These are phyloP conservation scores for Caenorhabditis sulstoni DNA, from an alignment of 2,888 invertebrate species.

Conservation along the genomic window DNA sequence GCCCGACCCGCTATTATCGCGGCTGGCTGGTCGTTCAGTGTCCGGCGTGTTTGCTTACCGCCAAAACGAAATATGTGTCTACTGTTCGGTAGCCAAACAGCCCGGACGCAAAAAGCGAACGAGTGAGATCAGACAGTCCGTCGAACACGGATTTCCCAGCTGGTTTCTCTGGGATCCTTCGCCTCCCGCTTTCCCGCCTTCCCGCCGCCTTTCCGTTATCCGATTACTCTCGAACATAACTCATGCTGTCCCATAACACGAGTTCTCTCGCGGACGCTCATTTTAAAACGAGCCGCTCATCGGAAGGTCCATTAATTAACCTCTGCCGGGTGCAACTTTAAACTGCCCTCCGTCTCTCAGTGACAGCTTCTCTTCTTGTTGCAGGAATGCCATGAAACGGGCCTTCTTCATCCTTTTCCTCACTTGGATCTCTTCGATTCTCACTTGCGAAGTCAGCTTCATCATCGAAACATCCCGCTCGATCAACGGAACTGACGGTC, in stretches of 20 bases:
- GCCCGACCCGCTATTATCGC: slow-evolving; percentile 6
- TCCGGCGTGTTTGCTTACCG: slow-evolving; percentile 54
- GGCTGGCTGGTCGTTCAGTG: slow-evolving; percentile 40
- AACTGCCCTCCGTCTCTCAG: slow-evolving; percentile 19
- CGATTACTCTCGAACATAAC: slow-evolving; percentile 16
- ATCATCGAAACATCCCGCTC: slow-evolving; percentile 20
- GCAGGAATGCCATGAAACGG: slow-evolving; percentile 36
- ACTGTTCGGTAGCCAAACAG: slow-evolving; percentile 47
- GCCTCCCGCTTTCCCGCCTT: background rate
- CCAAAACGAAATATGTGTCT: slow-evolving; percentile 51
- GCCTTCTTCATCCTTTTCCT: background rate
- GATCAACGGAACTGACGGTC: slow-evolving; percentile 3
- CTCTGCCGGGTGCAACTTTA: slow-evolving; percentile 48
- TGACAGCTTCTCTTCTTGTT: slow-evolving; percentile 21
- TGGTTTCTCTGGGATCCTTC: slow-evolving; percentile 7
- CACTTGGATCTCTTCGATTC: slow-evolving; percentile 9
- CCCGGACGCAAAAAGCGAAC: slow-evolving; percentile 14
- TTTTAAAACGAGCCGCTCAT: slow-evolving; percentile 26
- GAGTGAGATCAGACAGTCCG: background rate
- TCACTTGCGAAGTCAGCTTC: slow-evolving; percentile 31
- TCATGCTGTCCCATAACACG: slow-evolving; percentile 37
- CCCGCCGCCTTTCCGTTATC: slow-evolving; percentile 11
- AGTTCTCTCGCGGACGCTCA: slow-evolving; percentile 1
- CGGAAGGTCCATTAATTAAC: slow-evolving; percentile 47
- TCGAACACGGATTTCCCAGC: slow-evolving; percentile 14